Base-by-base conservation (phyloP, 2,888 invertebrate genomes). In the Nomada ruficornis region DNA sequence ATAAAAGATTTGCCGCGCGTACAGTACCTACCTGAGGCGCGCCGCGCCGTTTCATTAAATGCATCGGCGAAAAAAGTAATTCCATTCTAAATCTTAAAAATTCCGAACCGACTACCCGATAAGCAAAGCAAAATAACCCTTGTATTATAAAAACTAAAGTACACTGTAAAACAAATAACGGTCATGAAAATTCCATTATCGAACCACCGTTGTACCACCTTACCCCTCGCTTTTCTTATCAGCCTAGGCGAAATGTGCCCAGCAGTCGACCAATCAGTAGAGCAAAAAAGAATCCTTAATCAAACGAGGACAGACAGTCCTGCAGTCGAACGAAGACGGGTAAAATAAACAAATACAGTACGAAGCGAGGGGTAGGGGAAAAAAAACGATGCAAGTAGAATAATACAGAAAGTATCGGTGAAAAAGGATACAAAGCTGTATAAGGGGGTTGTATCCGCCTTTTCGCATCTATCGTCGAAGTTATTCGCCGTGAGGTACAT, bases 401-500 rank as follows among this genome's bases (percentile, higher is more conserved):
- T 36, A 54, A 68, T 36, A 64, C 18, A 65, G 29, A 68, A 74
- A 63, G 60, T 77, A 82, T 72, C 68, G 71, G 26, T 63, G 70
- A 63, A 62, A 70, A 73, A 57, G 63, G 63, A 60, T 68, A 67
- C 73, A 77, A 78, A 79, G 65, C 65, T 73, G 70, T 59, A 57
- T 65, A 70, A 52, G 67, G 63, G 65, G 73, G 68, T 55, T 65
- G 75, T 82, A 86, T 62, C 80, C 47, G 76, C 70, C 75, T 84
- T 80, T 77, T 77, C 47, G 20, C 62, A 80, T 83, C 76, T 89
- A 90, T 90, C 91, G 89, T 83, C 68, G 83, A 87, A 88, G 91
- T 90, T 91, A 92, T 91, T 90, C 87, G 92, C 92, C 92, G 89
- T 84, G 86, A 90, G 92, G 89, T 86, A 75, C 83, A 84, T 78